These are phyloP conservation scores for Benthosema pterotum DNA, from an alignment of 2,797 vertebrate species.

Conservation along the genomic window DNA sequence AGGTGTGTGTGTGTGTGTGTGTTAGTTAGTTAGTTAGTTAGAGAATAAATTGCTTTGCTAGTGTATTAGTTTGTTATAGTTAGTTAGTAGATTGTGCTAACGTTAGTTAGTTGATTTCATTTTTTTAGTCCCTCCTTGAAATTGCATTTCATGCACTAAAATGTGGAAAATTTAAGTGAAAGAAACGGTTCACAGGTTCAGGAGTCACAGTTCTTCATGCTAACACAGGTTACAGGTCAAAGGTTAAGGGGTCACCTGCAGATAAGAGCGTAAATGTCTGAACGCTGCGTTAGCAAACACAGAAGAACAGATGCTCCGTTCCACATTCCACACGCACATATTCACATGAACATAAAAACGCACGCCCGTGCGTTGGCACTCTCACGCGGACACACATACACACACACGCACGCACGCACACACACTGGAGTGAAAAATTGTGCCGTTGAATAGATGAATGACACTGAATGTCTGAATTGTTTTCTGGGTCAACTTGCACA, in stretches of 20 bases:
- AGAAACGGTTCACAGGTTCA: too few species aligned
- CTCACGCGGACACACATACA: background rate
- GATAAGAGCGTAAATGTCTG: slow-evolving; percentile 37
- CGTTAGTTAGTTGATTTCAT: too few species aligned
- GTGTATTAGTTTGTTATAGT: too few species aligned
- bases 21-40: too few species aligned
- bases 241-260: slow-evolving; percentile 23
- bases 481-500: slow-evolving; percentile 5
- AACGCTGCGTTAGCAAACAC: background rate
- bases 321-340: slow-evolving; percentile 20
- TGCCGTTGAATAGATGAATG: background rate
- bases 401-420: background rate
- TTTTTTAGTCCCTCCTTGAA: too few species aligned
- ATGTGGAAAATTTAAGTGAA: too few species aligned
- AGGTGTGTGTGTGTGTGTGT: too few species aligned
- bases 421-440: background rate
- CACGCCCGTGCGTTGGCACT: background rate
- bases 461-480: slow-evolving; percentile 13
- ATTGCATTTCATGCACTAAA: too few species aligned
- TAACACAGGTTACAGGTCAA: slow-evolving; percentile 17
- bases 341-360: slow-evolving; percentile 1
- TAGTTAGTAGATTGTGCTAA: too few species aligned
- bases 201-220: background rate
- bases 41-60: too few species aligned
- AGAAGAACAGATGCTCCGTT: slow-evolving; percentile 31